These are phyloP conservation scores for Pholis gunnellus DNA, from an alignment of 2,113 vertebrate species.

Conservation along the genomic window DNA sequence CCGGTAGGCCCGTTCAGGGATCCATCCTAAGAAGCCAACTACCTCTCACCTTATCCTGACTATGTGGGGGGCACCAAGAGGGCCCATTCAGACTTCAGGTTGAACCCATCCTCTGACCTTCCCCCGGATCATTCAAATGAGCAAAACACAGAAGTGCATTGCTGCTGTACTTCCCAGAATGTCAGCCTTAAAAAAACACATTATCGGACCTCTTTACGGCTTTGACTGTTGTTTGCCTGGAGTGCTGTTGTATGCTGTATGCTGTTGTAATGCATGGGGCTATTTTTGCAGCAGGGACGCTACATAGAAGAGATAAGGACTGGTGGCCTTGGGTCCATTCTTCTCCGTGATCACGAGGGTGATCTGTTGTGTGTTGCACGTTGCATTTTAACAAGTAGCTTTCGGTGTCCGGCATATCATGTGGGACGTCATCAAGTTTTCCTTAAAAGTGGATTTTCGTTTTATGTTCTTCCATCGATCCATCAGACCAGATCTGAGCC, in stretches of 20 bases:
- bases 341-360: not conserved
- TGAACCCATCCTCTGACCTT: no score
- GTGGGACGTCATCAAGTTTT: not conserved
- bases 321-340: not conserved
- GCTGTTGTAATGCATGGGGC: not conserved
- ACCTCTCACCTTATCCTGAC: not conserved
- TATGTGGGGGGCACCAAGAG: no score
- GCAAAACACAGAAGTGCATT: not conserved
- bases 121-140: no score
- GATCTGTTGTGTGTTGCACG: not conserved
- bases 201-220: not conserved
- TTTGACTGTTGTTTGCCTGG: not conserved
- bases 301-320: not conserved
- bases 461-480: not conserved
- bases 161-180: not conserved
- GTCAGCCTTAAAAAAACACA: not conserved
- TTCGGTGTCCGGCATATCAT: not conserved
- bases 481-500: not conserved
- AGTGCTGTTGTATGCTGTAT: no score
- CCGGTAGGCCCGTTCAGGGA: not conserved
- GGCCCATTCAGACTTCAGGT: no score
- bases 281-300: not conserved
- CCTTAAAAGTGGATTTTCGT: not conserved
- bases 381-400: not conserved
- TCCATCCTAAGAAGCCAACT: not conserved